A percentile compares a stretch with the other conserved stretches of the same genome.
Evolutionary conservation across 1,140 invertebrate species (phyloP).

Genomic region (Philotrypesis tridentata): DNA sequence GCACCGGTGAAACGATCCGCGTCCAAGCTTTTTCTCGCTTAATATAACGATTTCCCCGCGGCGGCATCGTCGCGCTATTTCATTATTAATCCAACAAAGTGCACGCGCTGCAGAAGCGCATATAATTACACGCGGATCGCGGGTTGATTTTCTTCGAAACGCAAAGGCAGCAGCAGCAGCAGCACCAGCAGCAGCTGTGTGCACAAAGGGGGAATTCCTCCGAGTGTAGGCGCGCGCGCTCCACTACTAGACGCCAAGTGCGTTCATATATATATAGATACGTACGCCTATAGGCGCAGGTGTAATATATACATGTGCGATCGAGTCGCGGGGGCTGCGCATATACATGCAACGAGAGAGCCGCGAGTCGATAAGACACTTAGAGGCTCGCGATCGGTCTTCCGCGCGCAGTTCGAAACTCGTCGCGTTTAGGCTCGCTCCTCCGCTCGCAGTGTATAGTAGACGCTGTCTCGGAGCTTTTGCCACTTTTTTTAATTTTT

Average conservation of each 20-base stretch:
- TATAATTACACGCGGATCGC: neutral
- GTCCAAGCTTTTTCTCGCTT: too few relatives aligned
- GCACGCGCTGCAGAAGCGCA: too few relatives aligned
- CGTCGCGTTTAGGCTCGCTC: neutral
- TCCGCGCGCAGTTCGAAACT: slow-evolving; percentile 17
- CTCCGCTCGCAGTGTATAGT: too few relatives aligned
- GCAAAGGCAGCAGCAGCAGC: neutral
- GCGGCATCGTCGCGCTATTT: too few relatives aligned
- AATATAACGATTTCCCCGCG: neutral
- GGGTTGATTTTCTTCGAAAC: neutral
- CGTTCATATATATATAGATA: too few relatives aligned
- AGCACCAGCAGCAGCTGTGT: too few relatives aligned
- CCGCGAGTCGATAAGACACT: slow-evolving; percentile 15
- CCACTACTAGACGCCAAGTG: too few relatives aligned
- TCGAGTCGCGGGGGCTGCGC: neutral
- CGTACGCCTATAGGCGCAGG: neutral
- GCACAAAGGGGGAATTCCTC: neutral
- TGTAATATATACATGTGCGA: neutral
- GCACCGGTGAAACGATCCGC: too few relatives aligned
- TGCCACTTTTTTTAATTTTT: too few relatives aligned
- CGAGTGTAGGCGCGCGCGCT: neutral
- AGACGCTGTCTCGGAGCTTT: neutral
- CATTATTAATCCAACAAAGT: too few relatives aligned
- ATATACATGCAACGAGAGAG: neutral
- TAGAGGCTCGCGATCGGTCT: slow-evolving; percentile 12